These are phyloP conservation scores for Lipophrys pholis DNA, from an alignment of 2,113 vertebrate species.

Conservation along the genomic window DNA sequence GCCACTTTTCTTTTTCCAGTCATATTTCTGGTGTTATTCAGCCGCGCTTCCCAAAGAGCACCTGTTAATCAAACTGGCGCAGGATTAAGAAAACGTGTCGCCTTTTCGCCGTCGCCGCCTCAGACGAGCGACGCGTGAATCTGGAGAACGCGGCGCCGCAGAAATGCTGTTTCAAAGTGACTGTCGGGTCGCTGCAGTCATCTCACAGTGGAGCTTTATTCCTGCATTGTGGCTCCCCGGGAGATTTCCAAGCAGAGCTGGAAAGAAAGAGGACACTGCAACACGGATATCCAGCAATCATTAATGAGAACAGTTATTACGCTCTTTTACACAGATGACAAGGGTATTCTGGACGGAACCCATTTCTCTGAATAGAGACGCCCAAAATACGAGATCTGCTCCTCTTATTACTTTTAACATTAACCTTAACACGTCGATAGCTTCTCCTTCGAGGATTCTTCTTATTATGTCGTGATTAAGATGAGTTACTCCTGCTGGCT, in stretches of 20 bases:
- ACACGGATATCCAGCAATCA: conserved; percentile 65
- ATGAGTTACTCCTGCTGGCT: no score
- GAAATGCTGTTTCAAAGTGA: conserved; percentile 35
- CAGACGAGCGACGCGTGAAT: no score
- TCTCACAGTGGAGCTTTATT: conserved; percentile 46
- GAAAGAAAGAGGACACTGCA: conserved; percentile 71
- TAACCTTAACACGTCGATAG: not conserved
- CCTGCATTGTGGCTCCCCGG: conserved; percentile 50
- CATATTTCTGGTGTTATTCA: not conserved
- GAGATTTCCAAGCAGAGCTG: conserved; percentile 58
- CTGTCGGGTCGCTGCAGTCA: conserved; percentile 20
- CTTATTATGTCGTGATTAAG: not conserved
- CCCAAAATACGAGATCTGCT: conserved; percentile 67
- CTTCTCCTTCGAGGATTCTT: not conserved
- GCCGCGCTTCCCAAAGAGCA: conserved; percentile 7
- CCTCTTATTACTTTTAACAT: conserved; percentile 14
- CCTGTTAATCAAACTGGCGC: not conserved
- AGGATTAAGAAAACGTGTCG: no score
- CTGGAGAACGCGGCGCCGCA: not conserved
- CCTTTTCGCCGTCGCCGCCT: not conserved
- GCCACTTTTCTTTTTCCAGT: not conserved
- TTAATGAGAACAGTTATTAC: conserved; percentile 70
- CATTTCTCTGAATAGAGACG: conserved; percentile 75
- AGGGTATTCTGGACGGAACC: conserved; percentile 69
- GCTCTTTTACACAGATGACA: conserved; percentile 62